Percentiles rank a stretch among this genome's conserved stretches.
phyloP scores from a whole-genome alignment of 2,797 vertebrate genomes.

The Steatocranus sp. region DNA sequence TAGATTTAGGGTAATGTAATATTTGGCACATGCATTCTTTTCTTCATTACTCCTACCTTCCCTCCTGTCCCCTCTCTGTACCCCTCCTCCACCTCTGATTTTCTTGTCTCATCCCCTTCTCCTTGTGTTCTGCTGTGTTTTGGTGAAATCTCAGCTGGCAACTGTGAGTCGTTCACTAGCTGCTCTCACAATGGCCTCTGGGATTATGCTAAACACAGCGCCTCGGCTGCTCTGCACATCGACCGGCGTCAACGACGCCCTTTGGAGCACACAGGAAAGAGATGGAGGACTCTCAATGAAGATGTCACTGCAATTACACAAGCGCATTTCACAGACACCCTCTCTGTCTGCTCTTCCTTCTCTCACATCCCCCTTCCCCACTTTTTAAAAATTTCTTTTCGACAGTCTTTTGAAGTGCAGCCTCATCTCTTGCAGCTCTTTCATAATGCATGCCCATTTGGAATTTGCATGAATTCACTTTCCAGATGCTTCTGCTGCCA shows the following conservation, averaged over 20 bases:
- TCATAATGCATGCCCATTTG: slow-evolving; percentile 69
- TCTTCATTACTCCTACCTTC: background rate
- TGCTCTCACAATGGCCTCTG: slow-evolving; percentile 94
- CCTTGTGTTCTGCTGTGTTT: slow-evolving; percentile 81
- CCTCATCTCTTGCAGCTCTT: slow-evolving; percentile 64
- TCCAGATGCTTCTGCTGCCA: slow-evolving; percentile 75
- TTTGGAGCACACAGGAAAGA: slow-evolving; percentile 67
- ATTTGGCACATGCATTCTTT: slow-evolving; percentile 7
- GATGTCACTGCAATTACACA: slow-evolving; percentile 75
- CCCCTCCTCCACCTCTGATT: slow-evolving; percentile 60
- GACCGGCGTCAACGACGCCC: slow-evolving; percentile 69
- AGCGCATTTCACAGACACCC: slow-evolving; percentile 59
- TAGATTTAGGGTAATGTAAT: slow-evolving; percentile 1
- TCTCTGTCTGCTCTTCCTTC: slow-evolving; percentile 60
- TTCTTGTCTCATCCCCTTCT: slow-evolving; percentile 63
- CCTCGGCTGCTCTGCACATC: slow-evolving; percentile 69
- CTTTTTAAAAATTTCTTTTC: slow-evolving; percentile 47
- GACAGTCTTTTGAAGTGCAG: slow-evolving; percentile 67
- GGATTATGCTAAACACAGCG: slow-evolving; percentile 96
- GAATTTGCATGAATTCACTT: slow-evolving; percentile 72
- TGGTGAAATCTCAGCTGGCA: slow-evolving; percentile 99
- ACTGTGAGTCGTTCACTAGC: slow-evolving; percentile 91
- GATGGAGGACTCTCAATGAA: slow-evolving; percentile 71
- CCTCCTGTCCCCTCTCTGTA: background rate
- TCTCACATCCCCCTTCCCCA: slow-evolving; percentile 43